Evolutionary conservation across 1,140 invertebrate species (phyloP), one percentile per base, ranked within the genome.

Genomic region (Zaprionus ghesquierei): DNA sequence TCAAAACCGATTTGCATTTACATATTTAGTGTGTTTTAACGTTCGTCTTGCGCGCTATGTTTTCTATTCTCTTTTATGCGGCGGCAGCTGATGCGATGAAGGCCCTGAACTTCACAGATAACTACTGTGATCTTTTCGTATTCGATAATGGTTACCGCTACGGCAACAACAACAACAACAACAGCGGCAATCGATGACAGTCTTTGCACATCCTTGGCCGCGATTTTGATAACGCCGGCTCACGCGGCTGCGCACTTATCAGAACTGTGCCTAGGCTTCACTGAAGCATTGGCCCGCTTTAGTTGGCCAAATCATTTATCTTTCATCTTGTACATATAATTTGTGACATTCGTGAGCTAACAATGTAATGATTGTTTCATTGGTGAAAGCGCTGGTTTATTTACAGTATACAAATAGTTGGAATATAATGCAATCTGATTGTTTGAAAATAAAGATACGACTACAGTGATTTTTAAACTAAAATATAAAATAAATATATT

Each of bases 21-120:
- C 58, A 63, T 60, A 69, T 61, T 68, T 68, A 60, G 35, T 54
- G 33, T 71, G 62, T 74, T 54, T 84, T 78, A 81, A 72, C 78
- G 72, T 69, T 33, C 20, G 56, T 69, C 60, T 54, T 75, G 75
- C 51, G 46, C 64, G 23, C 61, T 50, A 44, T 53, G 56, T 69
- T 62, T 61, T 46, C 46, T 12, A 38, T 51, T 86, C 84, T 79
- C 76, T 87, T 87, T 82, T 76, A 76, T 79, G 70, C 75, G 18
- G 10, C 35, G 15, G n/a, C 35, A 38, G 5, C 35, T 58, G 51
- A 56, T 38, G 38, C 29, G 25, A 55, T 54, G n/a, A 27, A 44
- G 54, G 60, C 82, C 82, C 79, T 87, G 82, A 87, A 87, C 82
- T 87, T 87, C 82, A 82, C 70, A 68, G 64, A 41, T 65, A 49